These are phyloP conservation scores for Tyrannus savana DNA, from an alignment of 2,113 vertebrate species.

Conservation along the genomic window DNA sequence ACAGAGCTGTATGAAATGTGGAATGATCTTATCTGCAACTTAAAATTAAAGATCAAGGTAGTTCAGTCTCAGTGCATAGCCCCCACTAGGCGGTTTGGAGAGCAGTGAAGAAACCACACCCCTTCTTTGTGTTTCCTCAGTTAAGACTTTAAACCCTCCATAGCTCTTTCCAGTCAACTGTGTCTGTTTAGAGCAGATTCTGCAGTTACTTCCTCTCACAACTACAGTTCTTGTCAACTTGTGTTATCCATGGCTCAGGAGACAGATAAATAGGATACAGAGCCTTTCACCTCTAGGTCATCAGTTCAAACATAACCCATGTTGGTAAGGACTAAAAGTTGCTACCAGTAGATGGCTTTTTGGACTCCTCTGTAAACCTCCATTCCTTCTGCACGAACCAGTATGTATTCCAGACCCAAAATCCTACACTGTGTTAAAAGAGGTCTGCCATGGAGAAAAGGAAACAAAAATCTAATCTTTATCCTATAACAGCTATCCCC, in stretches of 20 bases:
- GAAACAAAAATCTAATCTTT: background rate
- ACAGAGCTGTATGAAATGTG: background rate
- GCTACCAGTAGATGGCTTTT: background rate
- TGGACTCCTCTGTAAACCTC: background rate
- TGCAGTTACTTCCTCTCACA: constrained; percentile 15
- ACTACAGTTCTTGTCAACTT: constrained; percentile 51
- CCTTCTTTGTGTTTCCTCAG: background rate
- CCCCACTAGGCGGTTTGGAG: background rate
- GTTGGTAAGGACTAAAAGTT: background rate
- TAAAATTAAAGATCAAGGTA: background rate
- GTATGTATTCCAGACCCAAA: background rate
- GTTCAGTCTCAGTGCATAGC: background rate
- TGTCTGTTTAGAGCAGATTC: constrained; percentile 11
- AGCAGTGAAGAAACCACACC: background rate
- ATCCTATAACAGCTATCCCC: background rate
- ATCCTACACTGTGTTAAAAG: background rate
- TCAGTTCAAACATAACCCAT: background rate
- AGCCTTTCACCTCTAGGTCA: constrained; percentile 59
- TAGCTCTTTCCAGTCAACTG: background rate
- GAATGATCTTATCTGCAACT: background rate
- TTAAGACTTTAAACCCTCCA: constrained; percentile 4
- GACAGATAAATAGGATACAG: constrained; percentile 40
- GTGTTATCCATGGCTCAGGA: constrained; percentile 57
- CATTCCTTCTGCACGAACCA: background rate
- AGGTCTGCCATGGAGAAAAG: background rate